phyloP scores from a whole-genome alignment of 2,113 vertebrate species.

The Ascaphus truei region DNA sequence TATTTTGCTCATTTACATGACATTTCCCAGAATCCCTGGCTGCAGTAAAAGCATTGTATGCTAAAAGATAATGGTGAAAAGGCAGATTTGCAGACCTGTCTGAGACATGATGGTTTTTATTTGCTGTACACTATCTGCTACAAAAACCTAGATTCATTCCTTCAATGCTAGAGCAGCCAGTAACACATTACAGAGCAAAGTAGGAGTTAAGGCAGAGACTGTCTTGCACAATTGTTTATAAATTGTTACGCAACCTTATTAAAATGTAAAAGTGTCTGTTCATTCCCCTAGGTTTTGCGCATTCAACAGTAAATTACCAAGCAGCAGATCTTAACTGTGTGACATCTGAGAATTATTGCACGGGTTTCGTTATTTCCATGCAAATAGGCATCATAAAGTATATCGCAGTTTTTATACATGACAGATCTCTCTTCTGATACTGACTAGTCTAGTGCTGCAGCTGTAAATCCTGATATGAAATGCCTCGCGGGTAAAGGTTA shows the following conservation, averaged over 20 bases:
- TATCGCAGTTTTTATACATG: not conserved
- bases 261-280: slow-evolving; percentile 18
- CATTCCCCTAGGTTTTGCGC: slow-evolving; percentile 1
- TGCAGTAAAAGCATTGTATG: no score
- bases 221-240: slow-evolving; percentile 6
- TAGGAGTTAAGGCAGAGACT: slow-evolving; percentile 7
- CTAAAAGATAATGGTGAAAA: no score
- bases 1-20: no score
- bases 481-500: slow-evolving; percentile 46
- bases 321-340: not conserved
- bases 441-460: slow-evolving; percentile 18
- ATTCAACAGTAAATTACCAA: slow-evolving; percentile 3
- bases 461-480: slow-evolving; percentile 39
- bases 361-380: slow-evolving; percentile 15
- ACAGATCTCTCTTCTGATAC: not conserved
- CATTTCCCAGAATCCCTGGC: no score
- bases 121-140: no score
- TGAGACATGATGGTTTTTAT: no score
- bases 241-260: slow-evolving; percentile 17
- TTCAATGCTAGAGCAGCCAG: no score
- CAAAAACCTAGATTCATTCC: no score
- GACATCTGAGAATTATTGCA: slow-evolving; percentile 19
- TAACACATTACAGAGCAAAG: not conserved
- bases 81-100: no score
- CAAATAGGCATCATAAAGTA: not conserved